Evolutionary conservation across 2,113 vertebrate species (phyloP).

Genomic region (Pachypanchax playfairii): DNA sequence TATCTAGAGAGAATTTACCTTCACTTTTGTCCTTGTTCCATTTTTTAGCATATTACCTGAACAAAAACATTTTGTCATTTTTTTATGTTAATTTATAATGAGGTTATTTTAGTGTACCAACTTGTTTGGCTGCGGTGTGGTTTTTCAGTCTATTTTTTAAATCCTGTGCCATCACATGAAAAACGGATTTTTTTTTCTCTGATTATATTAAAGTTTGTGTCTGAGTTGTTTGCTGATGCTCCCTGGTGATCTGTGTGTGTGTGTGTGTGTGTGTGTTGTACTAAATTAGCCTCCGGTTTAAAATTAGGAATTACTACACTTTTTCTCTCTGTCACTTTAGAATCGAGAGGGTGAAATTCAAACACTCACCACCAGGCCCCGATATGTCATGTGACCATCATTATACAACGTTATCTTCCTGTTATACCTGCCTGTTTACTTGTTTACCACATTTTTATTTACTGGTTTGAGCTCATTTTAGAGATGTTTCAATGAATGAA

Average conservation of each 20-base stretch:
- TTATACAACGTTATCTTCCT: not conserved
- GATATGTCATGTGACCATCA: not conserved
- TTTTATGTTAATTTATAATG: slow-evolving; percentile 1
- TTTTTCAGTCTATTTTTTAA: not conserved
- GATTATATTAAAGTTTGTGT: not conserved
- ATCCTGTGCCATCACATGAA: too few species aligned
- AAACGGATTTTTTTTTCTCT: not conserved
- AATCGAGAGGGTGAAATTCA: not conserved
- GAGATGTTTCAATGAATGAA: slow-evolving; percentile 24
- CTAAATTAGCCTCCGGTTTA: too few species aligned
- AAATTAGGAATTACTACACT: not conserved
- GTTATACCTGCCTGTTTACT: not conserved
- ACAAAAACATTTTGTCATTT: slow-evolving; percentile 19
- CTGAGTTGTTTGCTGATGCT: not conserved
- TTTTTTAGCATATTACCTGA: slow-evolving; percentile 21
- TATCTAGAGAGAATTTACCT: not conserved
- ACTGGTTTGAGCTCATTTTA: not conserved
- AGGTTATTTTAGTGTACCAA: not conserved
- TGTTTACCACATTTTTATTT: not conserved
- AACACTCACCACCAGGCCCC: not conserved
- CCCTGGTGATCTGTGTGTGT: too few species aligned
- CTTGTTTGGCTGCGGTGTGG: not conserved
- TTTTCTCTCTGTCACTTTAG: not conserved
- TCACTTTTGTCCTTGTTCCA: not conserved
- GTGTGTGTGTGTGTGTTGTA: not conserved